A percentile compares a stretch with the other conserved stretches of the same genome.
Evolutionary conservation across 2,797 vertebrate genomes (phyloP).

Genomic region (Echiichthys vipera): DNA sequence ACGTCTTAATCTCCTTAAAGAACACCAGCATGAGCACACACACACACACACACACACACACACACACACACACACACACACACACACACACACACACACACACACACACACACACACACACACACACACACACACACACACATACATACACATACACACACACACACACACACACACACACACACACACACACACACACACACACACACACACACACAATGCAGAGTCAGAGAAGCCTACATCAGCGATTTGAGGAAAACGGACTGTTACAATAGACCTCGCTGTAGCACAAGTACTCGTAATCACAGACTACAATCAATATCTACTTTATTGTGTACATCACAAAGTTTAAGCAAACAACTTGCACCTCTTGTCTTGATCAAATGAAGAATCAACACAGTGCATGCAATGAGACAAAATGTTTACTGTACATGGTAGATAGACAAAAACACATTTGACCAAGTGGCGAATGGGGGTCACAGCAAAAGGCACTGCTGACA

Average conservation of each 20-base stretch:
- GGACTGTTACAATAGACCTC: constrained; percentile 8
- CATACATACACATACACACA: background rate
- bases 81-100: constrained; percentile 1
- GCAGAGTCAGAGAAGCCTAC: constrained; percentile 38
- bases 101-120: background rate
- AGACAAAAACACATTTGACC: constrained; percentile 1
- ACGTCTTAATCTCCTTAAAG: constrained; percentile 77
- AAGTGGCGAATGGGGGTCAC: background rate
- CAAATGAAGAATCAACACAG: constrained; percentile 19
- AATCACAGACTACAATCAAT: constrained; percentile 14
- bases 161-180: background rate
- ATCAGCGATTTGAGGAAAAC: constrained; percentile 37
- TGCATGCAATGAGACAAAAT: constrained; percentile 21
- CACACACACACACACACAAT: background rate
- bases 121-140: constrained; percentile 14
- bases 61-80: background rate
- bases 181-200: background rate
- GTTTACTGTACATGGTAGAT: background rate
- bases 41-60: constrained; percentile 31
- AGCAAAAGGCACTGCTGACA: constrained; percentile 2
- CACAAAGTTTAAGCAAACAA: constrained; percentile 37
- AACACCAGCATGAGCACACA: constrained; percentile 40
- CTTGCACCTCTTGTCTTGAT: constrained; percentile 14
- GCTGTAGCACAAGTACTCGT: constrained; percentile 38
- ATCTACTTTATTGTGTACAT: constrained; percentile 4